Evolutionary conservation across 2,888 invertebrate species (phyloP).

Genomic region (Leuctra nigra): DNA sequence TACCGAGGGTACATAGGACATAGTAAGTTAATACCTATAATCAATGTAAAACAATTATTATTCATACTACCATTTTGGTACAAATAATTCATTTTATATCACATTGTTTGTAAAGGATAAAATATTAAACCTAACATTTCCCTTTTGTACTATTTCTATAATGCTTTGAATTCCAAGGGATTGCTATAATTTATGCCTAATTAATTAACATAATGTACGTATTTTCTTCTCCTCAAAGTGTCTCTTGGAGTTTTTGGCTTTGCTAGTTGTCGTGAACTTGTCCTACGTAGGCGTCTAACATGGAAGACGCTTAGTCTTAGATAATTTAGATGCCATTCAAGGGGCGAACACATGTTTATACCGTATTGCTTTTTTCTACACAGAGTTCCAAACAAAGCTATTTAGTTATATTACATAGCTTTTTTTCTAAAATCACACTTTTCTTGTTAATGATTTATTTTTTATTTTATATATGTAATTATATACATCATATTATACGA

Average conservation of each 20-base stretch:
- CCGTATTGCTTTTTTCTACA: no score
- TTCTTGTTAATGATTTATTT: no score
- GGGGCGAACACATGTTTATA: no score
- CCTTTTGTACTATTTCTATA: slow-evolving; percentile 32
- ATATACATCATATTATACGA: no score
- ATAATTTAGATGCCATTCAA: no score
- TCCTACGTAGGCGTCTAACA: slow-evolving; percentile 24
- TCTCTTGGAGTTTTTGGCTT: slow-evolving; percentile 27
- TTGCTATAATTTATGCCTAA: slow-evolving; percentile 27
- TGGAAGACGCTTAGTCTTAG: no score
- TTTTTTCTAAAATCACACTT: no score
- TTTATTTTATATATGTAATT: no score
- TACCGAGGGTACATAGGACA: slow-evolving; percentile 27
- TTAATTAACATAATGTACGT: slow-evolving; percentile 16
- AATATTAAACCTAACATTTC: slow-evolving; percentile 24
- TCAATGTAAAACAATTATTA: slow-evolving; percentile 16
- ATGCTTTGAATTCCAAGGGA: slow-evolving; percentile 31
- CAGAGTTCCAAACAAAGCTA: no score
- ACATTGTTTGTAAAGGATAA: slow-evolving; percentile 29
- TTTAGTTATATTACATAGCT: no score
- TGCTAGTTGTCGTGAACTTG: slow-evolving; percentile 27
- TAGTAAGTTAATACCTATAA: slow-evolving; percentile 23
- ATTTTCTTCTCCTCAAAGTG: slow-evolving; percentile 26
- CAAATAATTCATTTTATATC: slow-evolving; percentile 32
- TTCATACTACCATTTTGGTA: slow-evolving; percentile 30